Evolutionary conservation across 2,797 vertebrate species (phyloP).

Genomic region (Serranus cabrilla): DNA sequence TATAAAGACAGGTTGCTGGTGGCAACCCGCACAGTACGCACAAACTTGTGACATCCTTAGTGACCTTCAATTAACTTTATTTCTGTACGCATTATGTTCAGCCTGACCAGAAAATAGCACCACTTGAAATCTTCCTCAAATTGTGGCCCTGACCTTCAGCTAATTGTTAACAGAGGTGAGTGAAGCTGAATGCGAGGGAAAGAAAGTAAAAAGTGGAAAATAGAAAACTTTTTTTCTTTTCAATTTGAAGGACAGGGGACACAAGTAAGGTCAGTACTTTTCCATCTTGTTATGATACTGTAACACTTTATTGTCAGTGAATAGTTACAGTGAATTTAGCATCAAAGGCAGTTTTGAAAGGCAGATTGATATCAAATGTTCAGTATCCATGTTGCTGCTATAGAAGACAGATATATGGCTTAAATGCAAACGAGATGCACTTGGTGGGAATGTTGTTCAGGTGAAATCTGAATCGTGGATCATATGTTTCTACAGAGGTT

Average conservation of each 20-base stretch:
- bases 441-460: neutral
- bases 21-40: neutral
- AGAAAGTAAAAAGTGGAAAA: neutral
- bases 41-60: neutral
- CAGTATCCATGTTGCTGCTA: neutral
- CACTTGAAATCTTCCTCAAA: neutral
- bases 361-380: conserved; percentile 1
- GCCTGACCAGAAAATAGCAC: neutral
- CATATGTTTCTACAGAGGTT: neutral
- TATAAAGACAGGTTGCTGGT: neutral
- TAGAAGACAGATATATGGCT: neutral
- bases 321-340: too few relatives aligned
- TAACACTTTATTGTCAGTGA: too few relatives aligned
- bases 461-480: neutral
- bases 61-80: neutral
- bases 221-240: neutral
- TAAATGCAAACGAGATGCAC: conserved; percentile 8
- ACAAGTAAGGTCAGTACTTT: neutral
- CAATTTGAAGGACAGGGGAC: neutral
- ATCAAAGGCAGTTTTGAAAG: neutral
- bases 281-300: too few relatives aligned
- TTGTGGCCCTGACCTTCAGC: conserved; percentile 1
- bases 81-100: neutral
- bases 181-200: neutral
- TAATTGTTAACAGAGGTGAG: neutral